Conservation (phyloP, 2,797 vertebrate species). For the Lagodon rhomboides region DNA sequence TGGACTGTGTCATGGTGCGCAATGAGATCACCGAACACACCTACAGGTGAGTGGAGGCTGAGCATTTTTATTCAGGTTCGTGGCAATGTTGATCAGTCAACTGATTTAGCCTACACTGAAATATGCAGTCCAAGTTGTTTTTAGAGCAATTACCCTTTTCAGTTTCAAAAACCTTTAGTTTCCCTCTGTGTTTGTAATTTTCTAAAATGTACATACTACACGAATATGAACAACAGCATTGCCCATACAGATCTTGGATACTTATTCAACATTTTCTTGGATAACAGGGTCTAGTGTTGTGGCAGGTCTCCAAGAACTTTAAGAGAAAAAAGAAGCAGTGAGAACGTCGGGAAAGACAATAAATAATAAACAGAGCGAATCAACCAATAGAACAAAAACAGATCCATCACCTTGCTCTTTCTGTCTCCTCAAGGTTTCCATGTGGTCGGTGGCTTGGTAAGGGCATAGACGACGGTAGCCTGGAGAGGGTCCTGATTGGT, state of each 20-base stretch:
- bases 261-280: not conserved
- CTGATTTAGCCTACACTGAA: not conserved
- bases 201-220: too few species aligned
- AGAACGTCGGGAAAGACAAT: not conserved
- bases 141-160: too few species aligned
- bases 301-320: too few species aligned
- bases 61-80: too few species aligned
- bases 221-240: too few species aligned
- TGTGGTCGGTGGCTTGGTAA: slow-evolving; percentile 95
- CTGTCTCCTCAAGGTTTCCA: slow-evolving; percentile 87
- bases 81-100: not conserved
- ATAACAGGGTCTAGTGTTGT: not conserved
- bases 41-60: slow-evolving; percentile 87
- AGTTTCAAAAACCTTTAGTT: too few species aligned
- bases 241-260: not conserved
- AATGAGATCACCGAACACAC: slow-evolving; percentile 97
- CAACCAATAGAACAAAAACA: not conserved
- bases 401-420: not conserved
- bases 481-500: slow-evolving; percentile 94
- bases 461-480: slow-evolving; percentile 92
- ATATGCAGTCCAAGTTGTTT: too few species aligned
- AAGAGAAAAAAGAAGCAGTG: not conserved
- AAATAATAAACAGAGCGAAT: not conserved
- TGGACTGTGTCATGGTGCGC: slow-evolving; percentile 96
- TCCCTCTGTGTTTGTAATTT: too few species aligned